Conservation (phyloP, 2,113 vertebrate genomes). For the Eupsittula cactorum region DNA sequence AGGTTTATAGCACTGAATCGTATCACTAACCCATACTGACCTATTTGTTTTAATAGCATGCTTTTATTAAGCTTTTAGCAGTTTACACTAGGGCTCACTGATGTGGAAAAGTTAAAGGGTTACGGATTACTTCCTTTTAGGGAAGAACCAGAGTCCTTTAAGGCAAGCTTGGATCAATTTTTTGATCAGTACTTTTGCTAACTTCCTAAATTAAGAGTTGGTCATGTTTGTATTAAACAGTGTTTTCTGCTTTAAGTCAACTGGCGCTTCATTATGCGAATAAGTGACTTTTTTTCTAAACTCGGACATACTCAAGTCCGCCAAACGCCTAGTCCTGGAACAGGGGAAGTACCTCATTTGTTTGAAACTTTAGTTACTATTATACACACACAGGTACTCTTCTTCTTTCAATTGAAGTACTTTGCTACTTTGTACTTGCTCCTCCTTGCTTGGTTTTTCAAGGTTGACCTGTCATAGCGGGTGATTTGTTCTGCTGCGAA, state of each 20-base stretch:
- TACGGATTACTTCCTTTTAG: neutral
- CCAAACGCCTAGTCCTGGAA: neutral
- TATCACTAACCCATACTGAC: neutral
- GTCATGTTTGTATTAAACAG: neutral
- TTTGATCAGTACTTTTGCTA: neutral
- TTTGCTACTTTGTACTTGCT: neutral
- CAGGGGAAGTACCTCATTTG: neutral
- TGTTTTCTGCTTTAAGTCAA: neutral
- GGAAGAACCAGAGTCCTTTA: neutral
- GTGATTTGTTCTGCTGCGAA: neutral
- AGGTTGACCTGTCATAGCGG: neutral
- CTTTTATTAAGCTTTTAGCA: neutral
- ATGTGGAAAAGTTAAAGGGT: neutral
- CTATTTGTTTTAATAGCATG: neutral
- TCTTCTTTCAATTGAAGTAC: neutral
- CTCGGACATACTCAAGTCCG: neutral
- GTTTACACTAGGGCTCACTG: neutral
- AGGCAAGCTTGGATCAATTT: neutral
- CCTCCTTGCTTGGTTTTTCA: neutral
- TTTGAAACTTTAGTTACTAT: neutral
- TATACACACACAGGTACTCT: rapidly evolving
- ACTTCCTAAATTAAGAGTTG: neutral
- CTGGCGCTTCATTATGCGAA: neutral
- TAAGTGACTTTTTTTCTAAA: neutral
- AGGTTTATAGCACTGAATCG: neutral